Conservation (phyloP, 2,888 invertebrate genomes). For the Odontomyia ornata region DNA sequence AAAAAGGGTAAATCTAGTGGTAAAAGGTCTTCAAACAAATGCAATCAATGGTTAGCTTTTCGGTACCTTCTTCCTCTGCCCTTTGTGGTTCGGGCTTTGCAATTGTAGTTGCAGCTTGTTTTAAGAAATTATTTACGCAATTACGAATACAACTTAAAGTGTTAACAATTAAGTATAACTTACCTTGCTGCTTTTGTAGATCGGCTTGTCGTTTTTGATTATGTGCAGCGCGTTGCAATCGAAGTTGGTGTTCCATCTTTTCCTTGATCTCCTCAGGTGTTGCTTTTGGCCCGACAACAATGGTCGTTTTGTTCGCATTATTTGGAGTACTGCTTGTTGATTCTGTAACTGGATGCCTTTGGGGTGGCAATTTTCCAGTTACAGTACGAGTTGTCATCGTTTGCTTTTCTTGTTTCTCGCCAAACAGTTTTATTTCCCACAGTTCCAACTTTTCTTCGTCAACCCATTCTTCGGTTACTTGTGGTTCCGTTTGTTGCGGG, state of each 20-base stretch:
- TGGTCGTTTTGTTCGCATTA: constrained; percentile 51
- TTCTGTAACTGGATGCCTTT: constrained; percentile 51
- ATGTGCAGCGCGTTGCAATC: constrained; percentile 87
- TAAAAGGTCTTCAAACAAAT: neutral
- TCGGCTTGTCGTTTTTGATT: constrained; percentile 85
- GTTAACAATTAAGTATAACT: neutral
- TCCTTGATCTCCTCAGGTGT: constrained; percentile 83
- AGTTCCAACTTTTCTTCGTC: constrained; percentile 94
- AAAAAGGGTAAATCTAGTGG: too few species aligned
- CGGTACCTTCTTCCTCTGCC: constrained; percentile 49
- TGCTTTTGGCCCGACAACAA: constrained; percentile 63
- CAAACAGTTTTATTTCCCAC: constrained; percentile 95
- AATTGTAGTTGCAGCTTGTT: constrained; percentile 23
- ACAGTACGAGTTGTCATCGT: constrained; percentile 79
- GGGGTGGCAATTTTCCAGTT: constrained; percentile 73
- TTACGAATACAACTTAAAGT: neutral
- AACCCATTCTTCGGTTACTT: constrained; percentile 95
- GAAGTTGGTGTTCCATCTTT: constrained; percentile 90
- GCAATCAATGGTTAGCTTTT: neutral
- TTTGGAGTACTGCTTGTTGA: constrained; percentile 51
- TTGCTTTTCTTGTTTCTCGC: constrained; percentile 77
- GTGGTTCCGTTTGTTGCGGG: constrained; percentile 93
- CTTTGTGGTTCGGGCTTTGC: constrained; percentile 49
- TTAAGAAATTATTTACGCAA: neutral
- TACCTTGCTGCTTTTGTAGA: constrained; percentile 64